Evolutionary conservation across 2,888 invertebrate genomes (phyloP).

Genomic region (Isoperla grammatica): DNA sequence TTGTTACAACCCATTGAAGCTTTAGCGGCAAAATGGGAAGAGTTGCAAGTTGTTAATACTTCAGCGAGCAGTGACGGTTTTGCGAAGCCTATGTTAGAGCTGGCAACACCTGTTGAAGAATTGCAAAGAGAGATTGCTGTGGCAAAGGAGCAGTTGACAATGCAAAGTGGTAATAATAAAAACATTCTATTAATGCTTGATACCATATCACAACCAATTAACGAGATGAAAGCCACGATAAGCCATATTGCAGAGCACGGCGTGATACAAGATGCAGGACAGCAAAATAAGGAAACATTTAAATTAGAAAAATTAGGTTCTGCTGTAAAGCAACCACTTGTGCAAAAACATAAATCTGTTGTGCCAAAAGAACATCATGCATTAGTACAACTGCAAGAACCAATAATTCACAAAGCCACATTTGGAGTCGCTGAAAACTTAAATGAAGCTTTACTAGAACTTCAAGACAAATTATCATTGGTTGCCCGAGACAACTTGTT

Average conservation of each 20-base stretch:
- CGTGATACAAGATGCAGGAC: background rate
- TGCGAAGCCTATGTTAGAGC: slow-evolving; percentile 26
- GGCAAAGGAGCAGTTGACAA: slow-evolving; percentile 41
- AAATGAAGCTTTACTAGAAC: background rate
- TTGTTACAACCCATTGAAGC: slow-evolving; percentile 7
- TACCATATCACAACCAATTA: background rate
- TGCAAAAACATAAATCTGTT: slow-evolving; percentile 9
- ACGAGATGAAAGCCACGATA: background rate
- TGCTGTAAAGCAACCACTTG: background rate
- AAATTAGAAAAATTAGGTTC: background rate
- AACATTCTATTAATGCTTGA: background rate
- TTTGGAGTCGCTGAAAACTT: background rate
- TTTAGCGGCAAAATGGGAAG: background rate
- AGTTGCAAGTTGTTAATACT: background rate
- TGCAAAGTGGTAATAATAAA: background rate
- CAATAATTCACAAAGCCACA: background rate
- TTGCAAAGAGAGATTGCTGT: slow-evolving; percentile 42
- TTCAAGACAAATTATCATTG: slow-evolving; percentile 10
- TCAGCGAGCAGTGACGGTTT: background rate
- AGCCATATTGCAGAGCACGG: background rate
- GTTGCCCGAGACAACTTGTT: slow-evolving; percentile 7
- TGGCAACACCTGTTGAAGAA: slow-evolving; percentile 32
- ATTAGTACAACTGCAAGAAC: background rate
- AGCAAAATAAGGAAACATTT: background rate
- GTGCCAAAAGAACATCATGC: slow-evolving; percentile 10